These are phyloP conservation scores for Antechinus flavipes DNA, from an alignment of 2,113 vertebrate species.

Conservation along the genomic window DNA sequence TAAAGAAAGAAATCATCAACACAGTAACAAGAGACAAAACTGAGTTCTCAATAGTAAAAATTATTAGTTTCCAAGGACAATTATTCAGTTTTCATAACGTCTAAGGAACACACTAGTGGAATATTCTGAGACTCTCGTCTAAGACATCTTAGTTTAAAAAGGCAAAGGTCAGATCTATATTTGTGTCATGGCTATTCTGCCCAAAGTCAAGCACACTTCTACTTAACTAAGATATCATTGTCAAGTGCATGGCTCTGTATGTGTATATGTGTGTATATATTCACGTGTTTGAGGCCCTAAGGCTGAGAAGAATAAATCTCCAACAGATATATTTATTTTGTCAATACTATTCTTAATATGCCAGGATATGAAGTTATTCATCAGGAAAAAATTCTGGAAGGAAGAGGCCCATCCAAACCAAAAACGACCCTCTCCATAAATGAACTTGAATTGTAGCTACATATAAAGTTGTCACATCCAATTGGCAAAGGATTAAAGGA, in stretches of 20 bases:
- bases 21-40: not conserved
- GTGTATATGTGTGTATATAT: not conserved
- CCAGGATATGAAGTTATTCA: constrained; percentile 31
- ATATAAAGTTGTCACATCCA: constrained; percentile 48
- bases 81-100: not conserved
- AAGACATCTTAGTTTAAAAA: not conserved
- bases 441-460: constrained; percentile 37
- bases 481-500: constrained; percentile 33
- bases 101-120: not conserved
- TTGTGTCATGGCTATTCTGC: not conserved
- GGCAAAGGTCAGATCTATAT: not conserved
- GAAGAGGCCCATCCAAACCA: constrained; percentile 8
- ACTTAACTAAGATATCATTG: not conserved
- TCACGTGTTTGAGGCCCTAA: not conserved
- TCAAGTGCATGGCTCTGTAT: not conserved
- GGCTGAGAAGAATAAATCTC: not conserved
- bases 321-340: not conserved
- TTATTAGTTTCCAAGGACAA: not conserved
- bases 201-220: not conserved
- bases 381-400: constrained; percentile 44
- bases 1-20: constrained; percentile 12
- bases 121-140: not conserved
- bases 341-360: constrained; percentile 5
- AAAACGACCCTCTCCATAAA: constrained; percentile 25
- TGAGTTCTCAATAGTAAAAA: not conserved